Percentiles rank a stretch among this genome's conserved stretches.
phyloP scores from a whole-genome alignment of 2,113 vertebrate genomes.

The Neogobius melanostomus region DNA sequence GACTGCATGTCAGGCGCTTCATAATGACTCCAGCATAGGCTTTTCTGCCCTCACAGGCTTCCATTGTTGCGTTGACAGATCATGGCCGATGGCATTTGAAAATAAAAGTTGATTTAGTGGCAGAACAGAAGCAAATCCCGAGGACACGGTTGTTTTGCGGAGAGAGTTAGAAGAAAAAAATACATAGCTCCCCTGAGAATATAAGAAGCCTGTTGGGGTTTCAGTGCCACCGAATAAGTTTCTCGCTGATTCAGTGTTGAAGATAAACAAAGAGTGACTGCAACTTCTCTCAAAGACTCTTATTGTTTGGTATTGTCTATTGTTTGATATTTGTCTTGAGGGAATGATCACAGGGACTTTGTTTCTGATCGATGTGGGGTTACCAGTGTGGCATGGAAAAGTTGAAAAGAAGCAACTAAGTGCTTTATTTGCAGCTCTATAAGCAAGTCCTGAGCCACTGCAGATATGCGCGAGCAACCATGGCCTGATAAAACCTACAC shows the following conservation, averaged over 20 bases:
- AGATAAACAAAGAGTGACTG: slow-evolving; percentile 3
- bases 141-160: slow-evolving; percentile 1
- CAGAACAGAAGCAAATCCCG: slow-evolving; percentile 2
- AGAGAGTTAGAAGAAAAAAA: not conserved
- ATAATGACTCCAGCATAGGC: not conserved
- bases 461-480: no score
- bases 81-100: not conserved
- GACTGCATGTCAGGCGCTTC: not conserved
- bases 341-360: no score
- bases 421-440: no score
- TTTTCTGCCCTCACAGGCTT: not conserved
- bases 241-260: not conserved
- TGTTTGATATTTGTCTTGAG: not conserved
- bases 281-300: not conserved
- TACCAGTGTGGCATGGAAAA: no score
- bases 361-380: no score
- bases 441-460: no score
- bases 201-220: not conserved
- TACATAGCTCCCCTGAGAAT: not conserved
- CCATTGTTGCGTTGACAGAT: not conserved
- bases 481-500: no score
- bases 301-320: not conserved
- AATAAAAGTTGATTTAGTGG: not conserved
- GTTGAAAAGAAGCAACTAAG: no score
- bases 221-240: not conserved